Evolutionary conservation across 1,140 invertebrate species (phyloP).

Genomic region (Heliconius eleuchia): DNA sequence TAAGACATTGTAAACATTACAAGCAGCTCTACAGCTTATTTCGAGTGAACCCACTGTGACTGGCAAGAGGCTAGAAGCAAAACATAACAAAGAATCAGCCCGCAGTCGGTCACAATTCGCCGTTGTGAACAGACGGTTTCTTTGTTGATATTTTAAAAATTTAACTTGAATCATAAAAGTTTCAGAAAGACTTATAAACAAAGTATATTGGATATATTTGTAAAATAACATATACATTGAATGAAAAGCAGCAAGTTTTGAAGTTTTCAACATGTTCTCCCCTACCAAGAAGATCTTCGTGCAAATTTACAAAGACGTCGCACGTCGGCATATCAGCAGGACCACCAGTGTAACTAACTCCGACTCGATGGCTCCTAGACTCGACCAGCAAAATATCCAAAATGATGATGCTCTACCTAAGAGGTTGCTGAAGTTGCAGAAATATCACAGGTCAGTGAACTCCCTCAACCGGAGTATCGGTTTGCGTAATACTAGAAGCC

Average conservation of each 20-base stretch:
- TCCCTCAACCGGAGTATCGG: conserved; percentile 43
- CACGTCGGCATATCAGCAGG: conserved; percentile 81
- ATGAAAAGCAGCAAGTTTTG: not conserved
- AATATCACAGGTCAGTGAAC: conserved; percentile 81
- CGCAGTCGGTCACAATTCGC: conserved; percentile 75
- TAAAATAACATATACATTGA: not conserved
- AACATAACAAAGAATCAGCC: conserved; percentile 78
- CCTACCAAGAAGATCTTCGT: conserved; percentile 62
- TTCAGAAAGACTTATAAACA: not conserved
- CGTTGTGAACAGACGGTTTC: conserved; percentile 50
- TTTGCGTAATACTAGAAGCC: conserved; percentile 54
- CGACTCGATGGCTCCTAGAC: conserved; percentile 79
- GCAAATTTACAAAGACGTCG: conserved; percentile 74
- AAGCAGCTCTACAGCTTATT: conserved; percentile 59
- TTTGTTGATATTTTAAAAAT: not conserved
- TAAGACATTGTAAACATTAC: conserved; percentile 70
- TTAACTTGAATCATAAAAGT: not conserved
- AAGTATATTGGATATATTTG: not conserved
- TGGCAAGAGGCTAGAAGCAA: conserved; percentile 64
- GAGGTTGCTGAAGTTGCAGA: conserved; percentile 77
- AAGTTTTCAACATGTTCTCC: conserved; percentile 62
- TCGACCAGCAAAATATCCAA: conserved; percentile 65
- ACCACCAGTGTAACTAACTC: conserved; percentile 82
- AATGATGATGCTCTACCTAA: conserved; percentile 70
- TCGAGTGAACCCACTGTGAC: conserved; percentile 52